Evolutionary conservation across 2,797 vertebrate genomes (phyloP).

Genomic region (Borostomias antarcticus): DNA sequence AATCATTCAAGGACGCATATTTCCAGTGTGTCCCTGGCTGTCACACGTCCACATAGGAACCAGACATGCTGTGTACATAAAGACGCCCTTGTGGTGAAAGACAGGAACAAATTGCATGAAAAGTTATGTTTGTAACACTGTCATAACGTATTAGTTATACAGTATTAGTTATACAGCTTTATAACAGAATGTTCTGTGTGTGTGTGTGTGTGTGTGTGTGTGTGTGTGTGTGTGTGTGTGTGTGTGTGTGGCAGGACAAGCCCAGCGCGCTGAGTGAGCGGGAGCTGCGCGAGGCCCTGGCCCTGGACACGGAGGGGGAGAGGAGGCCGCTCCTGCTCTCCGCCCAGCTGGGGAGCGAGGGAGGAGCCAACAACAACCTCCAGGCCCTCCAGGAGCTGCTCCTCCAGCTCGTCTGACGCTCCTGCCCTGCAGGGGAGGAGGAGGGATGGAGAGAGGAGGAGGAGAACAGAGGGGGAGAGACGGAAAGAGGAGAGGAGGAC

Average conservation of each 20-base stretch:
- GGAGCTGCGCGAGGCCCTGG: slow-evolving; percentile 81
- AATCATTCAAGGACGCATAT: neutral
- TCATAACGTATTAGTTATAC: neutral
- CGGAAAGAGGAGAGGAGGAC: neutral
- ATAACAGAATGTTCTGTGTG: neutral
- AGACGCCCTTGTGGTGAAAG: too few species aligned
- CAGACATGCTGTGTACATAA: too few species aligned
- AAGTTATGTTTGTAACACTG: too few species aligned
- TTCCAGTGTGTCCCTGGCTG: neutral
- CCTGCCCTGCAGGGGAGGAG: neutral
- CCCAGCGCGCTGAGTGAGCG: slow-evolving; percentile 69
- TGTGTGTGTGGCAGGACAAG: slow-evolving; percentile 76
- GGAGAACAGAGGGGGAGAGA: slow-evolving; percentile 2
- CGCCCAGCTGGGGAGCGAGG: slow-evolving; percentile 75
- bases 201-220: slow-evolving; percentile 2
- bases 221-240: neutral
- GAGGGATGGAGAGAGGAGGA: slow-evolving; percentile 5
- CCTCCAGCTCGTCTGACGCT: slow-evolving; percentile 77
- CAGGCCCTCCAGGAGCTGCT: slow-evolving; percentile 82
- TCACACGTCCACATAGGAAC: too few species aligned
- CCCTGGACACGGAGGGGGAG: slow-evolving; percentile 63
- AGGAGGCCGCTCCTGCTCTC: slow-evolving; percentile 83
- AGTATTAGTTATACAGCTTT: too few species aligned
- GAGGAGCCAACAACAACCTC: slow-evolving; percentile 63
- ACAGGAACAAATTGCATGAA: too few species aligned